Evolutionary conservation across 2,888 invertebrate species (phyloP), one percentile per base, ranked within the genome.

Genomic region (Scaptodrosophila latifasciaeformis): DNA sequence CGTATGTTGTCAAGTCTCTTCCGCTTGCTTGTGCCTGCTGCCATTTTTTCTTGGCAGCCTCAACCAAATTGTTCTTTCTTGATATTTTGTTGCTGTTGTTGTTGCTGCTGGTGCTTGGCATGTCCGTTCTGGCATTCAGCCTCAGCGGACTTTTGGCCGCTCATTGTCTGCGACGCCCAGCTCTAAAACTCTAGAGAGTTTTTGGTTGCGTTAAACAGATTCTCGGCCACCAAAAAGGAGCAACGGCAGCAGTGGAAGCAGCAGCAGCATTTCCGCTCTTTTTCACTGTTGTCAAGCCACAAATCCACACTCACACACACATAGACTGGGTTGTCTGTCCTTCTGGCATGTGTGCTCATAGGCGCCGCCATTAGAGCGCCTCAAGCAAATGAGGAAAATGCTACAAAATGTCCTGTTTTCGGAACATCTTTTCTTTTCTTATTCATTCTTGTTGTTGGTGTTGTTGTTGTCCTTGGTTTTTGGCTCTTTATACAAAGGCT

Each of bases 1-100:
- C 80, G 76, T 77, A 76, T 80, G 75, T 67, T 76, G 76, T 76
- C 76, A 80, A 76, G 75, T 67, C 67, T 62, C 80, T 80, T 80
- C 80, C 80, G 79, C 39, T 50, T 65, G 47, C 56, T n/a, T n/a
- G n/a, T 57, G 67, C 54, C 51, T 74, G 60, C 50, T 59, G 64
- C 48, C 50, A 54, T 50, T 53, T 64, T 58, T 65, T 69, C 59
- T 66, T 78, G 67, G 61, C 67, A 62, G 50, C 62, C 43, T 50
- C 48, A 43, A 65, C 49, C 54, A 47, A 51, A 62, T 39, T 54
- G 52, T 59, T 35, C 15, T 51, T 49, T 49, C 52, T 55, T 63
- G 59, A 57, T 70, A 61, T 44, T 56, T 37, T 44, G 24, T 45
- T 60, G 39, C 47, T 59, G 48, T 43, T 59, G 58, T 40, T 61